phyloP scores from a whole-genome alignment of 1,140 invertebrate species.

The Trissolcus basalis region DNA sequence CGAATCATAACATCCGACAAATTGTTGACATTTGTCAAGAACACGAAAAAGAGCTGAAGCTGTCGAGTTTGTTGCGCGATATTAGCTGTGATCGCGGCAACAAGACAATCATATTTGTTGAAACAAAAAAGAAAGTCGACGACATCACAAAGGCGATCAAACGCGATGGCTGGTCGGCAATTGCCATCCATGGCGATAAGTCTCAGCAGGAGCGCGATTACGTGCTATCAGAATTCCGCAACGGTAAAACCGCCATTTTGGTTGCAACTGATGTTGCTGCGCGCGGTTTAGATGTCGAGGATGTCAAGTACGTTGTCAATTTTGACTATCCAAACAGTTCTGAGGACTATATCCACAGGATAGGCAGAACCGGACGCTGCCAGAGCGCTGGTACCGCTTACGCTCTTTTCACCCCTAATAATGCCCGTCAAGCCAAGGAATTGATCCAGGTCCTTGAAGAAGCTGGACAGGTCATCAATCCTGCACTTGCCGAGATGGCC shows the following conservation, averaged over 20 bases:
- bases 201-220: constrained; percentile 97
- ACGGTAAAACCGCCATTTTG: constrained; percentile 93
- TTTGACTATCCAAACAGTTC: constrained; percentile 99
- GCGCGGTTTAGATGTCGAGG: constrained; percentile 97
- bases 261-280: constrained; percentile 99
- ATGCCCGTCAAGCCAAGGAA: constrained; percentile 92
- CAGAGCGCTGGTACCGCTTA: constrained; percentile 97
- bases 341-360: constrained; percentile 99
- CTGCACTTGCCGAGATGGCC: constrained; percentile 82
- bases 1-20: constrained; percentile 98
- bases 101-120: constrained; percentile 98
- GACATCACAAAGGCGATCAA: constrained; percentile 94
- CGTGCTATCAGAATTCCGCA: constrained; percentile 93
- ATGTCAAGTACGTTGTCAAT: constrained; percentile 99
- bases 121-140: constrained; percentile 99
- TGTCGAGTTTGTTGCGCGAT: constrained; percentile 89
- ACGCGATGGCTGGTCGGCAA: constrained; percentile 88
- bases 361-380: constrained; percentile 95
- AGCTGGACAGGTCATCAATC: constrained; percentile 92
- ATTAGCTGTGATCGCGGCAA: constrained; percentile 90
- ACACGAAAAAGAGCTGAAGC: constrained; percentile 89
- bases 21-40: constrained; percentile 97
- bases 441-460: constrained; percentile 92
- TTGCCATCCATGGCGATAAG: constrained; percentile 98
- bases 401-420: constrained; percentile 95